Evolutionary conservation across 2,888 invertebrate genomes (phyloP).

Genomic region (Spisula subtruncata): DNA sequence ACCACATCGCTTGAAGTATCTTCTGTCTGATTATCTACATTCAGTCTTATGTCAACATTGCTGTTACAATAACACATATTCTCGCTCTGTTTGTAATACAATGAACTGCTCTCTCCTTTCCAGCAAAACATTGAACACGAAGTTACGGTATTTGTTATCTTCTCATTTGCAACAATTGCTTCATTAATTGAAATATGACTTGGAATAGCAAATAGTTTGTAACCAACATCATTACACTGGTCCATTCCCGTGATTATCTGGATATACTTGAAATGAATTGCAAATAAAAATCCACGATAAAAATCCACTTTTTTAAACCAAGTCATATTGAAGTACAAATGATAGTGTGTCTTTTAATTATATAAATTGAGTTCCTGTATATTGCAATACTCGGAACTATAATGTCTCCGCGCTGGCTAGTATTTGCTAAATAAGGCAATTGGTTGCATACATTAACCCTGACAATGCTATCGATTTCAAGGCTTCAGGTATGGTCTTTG

Average conservation of each 20-base stretch:
- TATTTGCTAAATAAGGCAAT: too few relatives aligned
- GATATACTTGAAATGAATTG: not conserved
- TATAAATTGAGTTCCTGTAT: too few relatives aligned
- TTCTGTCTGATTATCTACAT: not conserved
- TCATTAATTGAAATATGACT: not conserved
- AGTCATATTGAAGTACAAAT: not conserved
- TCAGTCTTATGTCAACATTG: not conserved
- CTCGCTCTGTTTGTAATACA: not conserved
- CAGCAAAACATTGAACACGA: not conserved
- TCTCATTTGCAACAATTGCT: not conserved
- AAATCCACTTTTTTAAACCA: not conserved
- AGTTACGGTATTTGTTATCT: not conserved
- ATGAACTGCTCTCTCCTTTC: not conserved
- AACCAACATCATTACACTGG: not conserved
- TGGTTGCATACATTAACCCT: too few relatives aligned
- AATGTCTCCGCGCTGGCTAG: too few relatives aligned
- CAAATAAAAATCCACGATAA: not conserved
- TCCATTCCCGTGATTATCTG: not conserved
- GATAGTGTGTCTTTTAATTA: too few relatives aligned
- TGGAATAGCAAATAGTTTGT: not conserved
- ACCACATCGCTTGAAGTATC: not conserved
- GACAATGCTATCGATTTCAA: too few relatives aligned
- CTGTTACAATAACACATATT: slow-evolving; percentile 1
- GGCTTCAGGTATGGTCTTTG: too few relatives aligned
- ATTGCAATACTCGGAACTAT: too few relatives aligned